Evolutionary conservation across 64 coral and sea anemone species (phyloP).

Genomic region (Cladopsammia gracilis): DNA sequence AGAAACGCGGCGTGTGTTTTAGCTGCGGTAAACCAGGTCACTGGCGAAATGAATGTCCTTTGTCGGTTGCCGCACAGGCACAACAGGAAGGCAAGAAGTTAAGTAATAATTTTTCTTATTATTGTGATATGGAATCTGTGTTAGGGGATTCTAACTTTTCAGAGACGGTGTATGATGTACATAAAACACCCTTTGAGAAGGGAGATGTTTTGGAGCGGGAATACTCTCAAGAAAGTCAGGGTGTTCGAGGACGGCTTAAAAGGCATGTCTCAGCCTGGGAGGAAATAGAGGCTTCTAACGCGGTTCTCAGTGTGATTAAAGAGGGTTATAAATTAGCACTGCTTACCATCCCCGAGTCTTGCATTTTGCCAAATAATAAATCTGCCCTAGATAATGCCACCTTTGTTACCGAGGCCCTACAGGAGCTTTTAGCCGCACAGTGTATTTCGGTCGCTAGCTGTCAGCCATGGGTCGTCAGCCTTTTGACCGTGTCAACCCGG

Average conservation of each 20-base stretch:
- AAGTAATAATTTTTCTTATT: background rate
- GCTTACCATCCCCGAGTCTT: slow-evolving; percentile 37
- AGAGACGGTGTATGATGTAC: background rate
- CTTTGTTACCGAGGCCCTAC: slow-evolving; percentile 18
- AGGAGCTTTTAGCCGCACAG: background rate
- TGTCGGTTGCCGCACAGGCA: background rate
- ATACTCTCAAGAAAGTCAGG: background rate
- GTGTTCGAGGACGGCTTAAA: background rate
- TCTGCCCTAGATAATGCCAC: slow-evolving; percentile 30
- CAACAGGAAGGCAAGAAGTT: background rate
- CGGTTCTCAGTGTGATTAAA: slow-evolving; percentile 32
- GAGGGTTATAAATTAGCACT: slow-evolving; percentile 61
- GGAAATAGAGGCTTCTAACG: background rate
- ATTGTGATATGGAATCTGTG: no score
- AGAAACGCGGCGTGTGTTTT: background rate
- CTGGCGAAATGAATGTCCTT: background rate
- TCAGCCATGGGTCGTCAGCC: slow-evolving; percentile 19
- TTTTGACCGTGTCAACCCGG: slow-evolving; percentile 24
- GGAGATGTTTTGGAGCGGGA: slow-evolving; percentile 25
- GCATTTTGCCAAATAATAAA: slow-evolving; percentile 29
- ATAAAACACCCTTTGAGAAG: background rate
- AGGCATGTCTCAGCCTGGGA: background rate
- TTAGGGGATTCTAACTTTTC: no score
- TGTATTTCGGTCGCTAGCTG: background rate
- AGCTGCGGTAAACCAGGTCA: background rate